phyloP scores from a whole-genome alignment of 2,113 vertebrate genomes.

The human region GRCh38 chr15:38084001-38084500 shows the following conservation, averaged over 20 bases:
- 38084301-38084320: not conserved
- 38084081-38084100: not conserved
- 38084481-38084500: conserved; percentile 3
- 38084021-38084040: not conserved
- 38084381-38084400: not conserved
- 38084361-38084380: not conserved
- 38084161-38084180: not conserved
- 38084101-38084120: not conserved
- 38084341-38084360: not conserved
- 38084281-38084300: not conserved
- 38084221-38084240: not conserved
- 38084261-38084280: not conserved
- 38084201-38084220: not conserved
- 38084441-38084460: conserved; percentile 52
- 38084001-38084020: conserved; percentile 14
- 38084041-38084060: not conserved
- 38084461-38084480: conserved; percentile 10
- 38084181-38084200: not conserved
- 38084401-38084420: conserved; percentile 44
- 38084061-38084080: not conserved
- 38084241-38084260: not conserved
- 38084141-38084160: conserved; percentile 25
- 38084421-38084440: conserved; percentile 36
- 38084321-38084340: not conserved
- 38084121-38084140: not conserved